Evolutionary conservation across 2,888 invertebrate species (phyloP).

Genomic region (Hydriomena furcata): DNA sequence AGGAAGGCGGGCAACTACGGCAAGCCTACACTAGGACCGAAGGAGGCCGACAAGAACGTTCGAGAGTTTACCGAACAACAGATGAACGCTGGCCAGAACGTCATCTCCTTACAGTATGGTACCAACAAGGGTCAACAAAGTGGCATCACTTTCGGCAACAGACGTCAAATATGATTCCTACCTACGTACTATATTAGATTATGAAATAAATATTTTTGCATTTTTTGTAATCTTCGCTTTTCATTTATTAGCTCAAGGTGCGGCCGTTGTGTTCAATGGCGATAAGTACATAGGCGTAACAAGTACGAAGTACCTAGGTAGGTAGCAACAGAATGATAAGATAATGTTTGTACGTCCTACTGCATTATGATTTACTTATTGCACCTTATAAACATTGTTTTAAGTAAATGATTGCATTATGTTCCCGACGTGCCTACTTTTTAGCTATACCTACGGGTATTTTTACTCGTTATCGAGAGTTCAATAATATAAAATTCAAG

Average conservation of each 20-base stretch:
- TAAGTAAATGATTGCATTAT: too few relatives aligned
- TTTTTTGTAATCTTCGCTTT: slow-evolving; percentile 49
- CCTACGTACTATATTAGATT: slow-evolving; percentile 17
- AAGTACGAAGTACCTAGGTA: slow-evolving; percentile 15
- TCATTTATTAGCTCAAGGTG: slow-evolving; percentile 45
- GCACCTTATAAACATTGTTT: slow-evolving; percentile 16
- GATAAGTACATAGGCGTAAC: slow-evolving; percentile 32
- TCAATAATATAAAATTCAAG: too few relatives aligned
- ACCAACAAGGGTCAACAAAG: slow-evolving; percentile 98
- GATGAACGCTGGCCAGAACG: slow-evolving; percentile 94
- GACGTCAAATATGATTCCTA: slow-evolving; percentile 93
- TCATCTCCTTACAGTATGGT: slow-evolving; percentile 97
- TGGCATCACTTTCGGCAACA: slow-evolving; percentile 97
- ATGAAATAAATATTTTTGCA: slow-evolving; percentile 59
- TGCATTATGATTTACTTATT: slow-evolving; percentile 25
- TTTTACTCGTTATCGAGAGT: too few relatives aligned
- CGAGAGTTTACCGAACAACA: slow-evolving; percentile 97
- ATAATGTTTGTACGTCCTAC: slow-evolving; percentile 40
- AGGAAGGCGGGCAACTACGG: slow-evolving; percentile 94
- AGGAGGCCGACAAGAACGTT: slow-evolving; percentile 97
- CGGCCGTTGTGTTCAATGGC: slow-evolving; percentile 37
- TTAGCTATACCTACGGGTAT: too few relatives aligned
- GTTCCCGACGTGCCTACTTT: too few relatives aligned
- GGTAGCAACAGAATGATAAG: slow-evolving; percentile 44
- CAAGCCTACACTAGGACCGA: slow-evolving; percentile 96